Conservation (phyloP, 2,113 vertebrate genomes). For the Asarcornis scutulata region DNA sequence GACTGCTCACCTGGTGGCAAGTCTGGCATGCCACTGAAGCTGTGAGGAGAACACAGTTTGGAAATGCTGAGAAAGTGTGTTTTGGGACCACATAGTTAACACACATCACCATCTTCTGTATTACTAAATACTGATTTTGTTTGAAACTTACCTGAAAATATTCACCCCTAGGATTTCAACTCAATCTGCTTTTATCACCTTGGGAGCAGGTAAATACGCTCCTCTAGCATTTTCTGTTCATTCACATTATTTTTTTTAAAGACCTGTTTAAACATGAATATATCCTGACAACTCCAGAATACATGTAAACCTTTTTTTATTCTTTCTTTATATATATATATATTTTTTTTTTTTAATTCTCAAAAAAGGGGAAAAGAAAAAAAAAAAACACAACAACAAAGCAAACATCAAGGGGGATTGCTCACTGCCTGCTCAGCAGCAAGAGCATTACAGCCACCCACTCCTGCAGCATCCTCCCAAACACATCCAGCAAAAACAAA, state of each 20-base stretch:
- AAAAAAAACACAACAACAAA: background rate
- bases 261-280: background rate
- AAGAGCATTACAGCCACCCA: background rate
- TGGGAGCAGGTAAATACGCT: constrained; percentile 29
- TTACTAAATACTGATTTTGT: background rate
- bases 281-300: background rate
- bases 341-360: too few species aligned
- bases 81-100: background rate
- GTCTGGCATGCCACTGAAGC: background rate
- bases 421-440: constrained; percentile 23
- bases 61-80: background rate
- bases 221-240: background rate
- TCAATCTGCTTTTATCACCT: constrained; percentile 41
- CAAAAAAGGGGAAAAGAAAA: background rate
- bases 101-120: background rate
- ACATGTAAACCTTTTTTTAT: background rate
- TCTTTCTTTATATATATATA: too few species aligned
- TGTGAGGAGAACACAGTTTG: background rate
- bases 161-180: constrained; percentile 3
- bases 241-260: constrained; percentile 2
- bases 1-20: background rate
- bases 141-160: constrained; percentile 33
- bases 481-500: constrained; percentile 28
- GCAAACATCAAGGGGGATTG: background rate
- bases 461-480: background rate